Evolutionary conservation across 1,140 invertebrate genomes (phyloP).

Genomic region (Drosophila grimshawi): DNA sequence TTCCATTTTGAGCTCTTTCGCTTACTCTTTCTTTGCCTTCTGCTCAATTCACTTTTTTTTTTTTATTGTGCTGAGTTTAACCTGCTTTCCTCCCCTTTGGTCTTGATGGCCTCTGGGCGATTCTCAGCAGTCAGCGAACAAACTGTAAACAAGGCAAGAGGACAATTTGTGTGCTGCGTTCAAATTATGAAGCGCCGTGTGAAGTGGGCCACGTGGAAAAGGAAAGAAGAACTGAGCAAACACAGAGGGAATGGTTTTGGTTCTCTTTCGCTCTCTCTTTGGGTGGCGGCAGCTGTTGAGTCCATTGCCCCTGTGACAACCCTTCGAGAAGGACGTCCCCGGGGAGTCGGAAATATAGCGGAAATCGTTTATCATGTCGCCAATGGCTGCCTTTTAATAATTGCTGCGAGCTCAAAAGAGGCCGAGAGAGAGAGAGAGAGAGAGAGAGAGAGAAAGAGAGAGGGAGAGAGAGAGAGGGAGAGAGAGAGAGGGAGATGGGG

Average conservation of each 20-base stretch:
- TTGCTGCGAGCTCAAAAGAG: conserved; percentile 61
- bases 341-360: conserved; percentile 68
- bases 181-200: conserved; percentile 54
- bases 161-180: conserved; percentile 46
- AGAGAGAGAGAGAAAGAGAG: conserved; percentile 5
- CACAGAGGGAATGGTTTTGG: conserved; percentile 25
- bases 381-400: conserved; percentile 81
- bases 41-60: conserved; percentile 28
- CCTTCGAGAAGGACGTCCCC: conserved; percentile 7
- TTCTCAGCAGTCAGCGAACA: conserved; percentile 22
- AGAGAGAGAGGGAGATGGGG: conserved; percentile 6
- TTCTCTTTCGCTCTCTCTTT: conserved; percentile 10
- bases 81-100: not conserved
- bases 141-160: conserved; percentile 46
- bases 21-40: conserved; percentile 9
- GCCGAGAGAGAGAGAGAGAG: not conserved
- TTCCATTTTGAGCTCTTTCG: conserved; percentile 3
- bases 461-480: not conserved
- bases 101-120: not conserved
- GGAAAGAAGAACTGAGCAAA: conserved; percentile 16
- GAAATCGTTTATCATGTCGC: conserved; percentile 83
- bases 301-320: conserved; percentile 52
- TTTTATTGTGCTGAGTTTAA: not conserved
- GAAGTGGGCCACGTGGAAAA: conserved; percentile 65
- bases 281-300: conserved; percentile 41